A percentile compares a stretch with the other conserved stretches of the same genome.
phyloP scores from a whole-genome alignment of 2,888 invertebrate genomes.

The Thereva unica region DNA sequence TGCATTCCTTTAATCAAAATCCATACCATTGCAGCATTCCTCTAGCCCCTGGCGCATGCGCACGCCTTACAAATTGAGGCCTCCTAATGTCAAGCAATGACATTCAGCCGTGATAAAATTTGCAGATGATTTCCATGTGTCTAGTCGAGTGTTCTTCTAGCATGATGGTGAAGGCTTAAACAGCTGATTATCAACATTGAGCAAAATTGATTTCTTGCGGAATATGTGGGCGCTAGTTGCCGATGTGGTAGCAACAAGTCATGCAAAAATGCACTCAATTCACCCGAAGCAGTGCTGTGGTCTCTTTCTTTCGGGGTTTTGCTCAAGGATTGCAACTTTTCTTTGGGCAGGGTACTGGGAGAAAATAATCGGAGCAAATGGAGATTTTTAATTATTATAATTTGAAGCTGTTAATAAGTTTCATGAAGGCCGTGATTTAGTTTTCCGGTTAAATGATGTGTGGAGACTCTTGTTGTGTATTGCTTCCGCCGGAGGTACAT shows the following conservation, averaged over 20 bases:
- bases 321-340: constrained; percentile 35
- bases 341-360: constrained; percentile 11
- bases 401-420: too few species aligned
- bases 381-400: too few species aligned
- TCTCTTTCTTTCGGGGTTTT: constrained; percentile 13
- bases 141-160: background rate
- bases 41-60: too few species aligned
- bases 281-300: constrained; percentile 2
- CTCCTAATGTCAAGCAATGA: constrained; percentile 19
- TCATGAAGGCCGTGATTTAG: too few species aligned
- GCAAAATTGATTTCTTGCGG: too few species aligned
- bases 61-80: background rate
- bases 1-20: constrained; percentile 7
- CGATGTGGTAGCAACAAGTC: background rate
- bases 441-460: too few species aligned
- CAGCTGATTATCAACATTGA: background rate
- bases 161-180: background rate
- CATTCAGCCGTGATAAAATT: constrained; percentile 11
- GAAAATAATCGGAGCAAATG: constrained; percentile 23
- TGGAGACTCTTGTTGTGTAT: too few species aligned
- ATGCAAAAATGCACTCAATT: constrained; percentile 13
- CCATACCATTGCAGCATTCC: too few species aligned
- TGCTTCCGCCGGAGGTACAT: too few species aligned
- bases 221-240: background rate
- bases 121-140: too few species aligned